Evolutionary conservation across 1,140 invertebrate genomes (phyloP), one percentile per base, ranked within the genome.

Genomic region (Goniozus legneri): DNA sequence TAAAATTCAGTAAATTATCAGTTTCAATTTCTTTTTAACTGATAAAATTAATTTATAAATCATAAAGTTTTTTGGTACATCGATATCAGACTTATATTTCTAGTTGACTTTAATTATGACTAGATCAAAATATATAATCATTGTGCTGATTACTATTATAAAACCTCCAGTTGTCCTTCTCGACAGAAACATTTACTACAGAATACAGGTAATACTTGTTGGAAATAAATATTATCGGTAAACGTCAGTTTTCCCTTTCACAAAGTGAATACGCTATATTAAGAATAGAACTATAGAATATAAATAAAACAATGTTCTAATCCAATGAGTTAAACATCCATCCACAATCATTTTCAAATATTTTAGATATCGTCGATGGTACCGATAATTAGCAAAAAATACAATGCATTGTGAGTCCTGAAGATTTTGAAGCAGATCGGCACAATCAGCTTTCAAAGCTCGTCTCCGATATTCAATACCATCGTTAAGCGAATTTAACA

Each of bases 121-220:
- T 70, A 71, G 69, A 69, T 48, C 46, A 71, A 63, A 65, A 56
- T 62, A 66, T 60, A 55, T 60, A 47, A 50, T 32, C 27, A 47
- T 30, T 21, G 21, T 54, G 15, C 10, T 47, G 15, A 14, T 24
- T 19, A 33, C 22, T 15, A 42, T 13, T 36, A 39, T 40, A 50
- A 54, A 54, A 41, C 14, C 2, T 27, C 8, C 47, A 3, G 36
- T 13, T 32, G 32, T 34, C 50, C 51, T 24, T 6, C 18, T 39
- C 27, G 16, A 33, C 32, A 21, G 32, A 52, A 33, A 46, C 37
- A 14, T 6, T 31, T 8, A 12, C 24, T 47, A 47, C 14, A 39
- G 31, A 18, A 22, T 45, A 27, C 6, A 12, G 39, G 43, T 43
- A 43, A 31, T 31, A 20, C 32, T 18, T 48, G 35, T 56, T 36